phyloP scores from a whole-genome alignment of 2,888 invertebrate genomes.

The Sinohyriopsis cumingii region DNA sequence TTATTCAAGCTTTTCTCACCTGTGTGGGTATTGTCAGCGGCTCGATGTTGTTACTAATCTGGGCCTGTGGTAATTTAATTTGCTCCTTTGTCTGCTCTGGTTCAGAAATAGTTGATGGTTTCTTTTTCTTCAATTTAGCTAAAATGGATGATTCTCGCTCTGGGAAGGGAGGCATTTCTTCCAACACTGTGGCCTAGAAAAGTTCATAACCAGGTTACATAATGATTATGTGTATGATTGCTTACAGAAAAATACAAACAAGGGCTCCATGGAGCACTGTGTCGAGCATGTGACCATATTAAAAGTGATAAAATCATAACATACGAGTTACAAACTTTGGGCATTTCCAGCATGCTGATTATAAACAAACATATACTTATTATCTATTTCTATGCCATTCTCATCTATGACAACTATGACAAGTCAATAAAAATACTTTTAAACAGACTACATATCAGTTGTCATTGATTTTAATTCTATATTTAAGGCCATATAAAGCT shows the following conservation, averaged over 20 bases:
- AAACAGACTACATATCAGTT: no score
- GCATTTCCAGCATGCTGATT: no score
- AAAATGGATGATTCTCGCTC: conserved; percentile 98
- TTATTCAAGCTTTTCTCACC: no score
- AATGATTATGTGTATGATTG: background rate
- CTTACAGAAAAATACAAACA: background rate
- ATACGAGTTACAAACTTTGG: no score
- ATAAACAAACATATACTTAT: no score
- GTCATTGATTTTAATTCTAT: no score
- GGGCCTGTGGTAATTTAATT: conserved; percentile 48
- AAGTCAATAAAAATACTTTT: no score
- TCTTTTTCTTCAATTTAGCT: conserved; percentile 98
- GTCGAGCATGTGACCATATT: background rate
- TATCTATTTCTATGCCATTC: no score
- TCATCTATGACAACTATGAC: no score
- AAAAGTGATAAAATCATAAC: no score
- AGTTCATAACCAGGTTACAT: background rate
- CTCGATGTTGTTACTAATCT: conserved; percentile 50
- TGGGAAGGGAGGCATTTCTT: conserved; percentile 99
- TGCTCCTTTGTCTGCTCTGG: conserved; percentile 54
- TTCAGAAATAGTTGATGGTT: conserved; percentile 86
- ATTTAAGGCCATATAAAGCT: no score
- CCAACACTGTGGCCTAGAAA: conserved; percentile 90
- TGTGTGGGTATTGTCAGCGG: conserved; percentile 22
- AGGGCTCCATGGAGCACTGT: background rate